Evolutionary conservation across 2,888 invertebrate species (phyloP).

Genomic region (Melanostoma mellinum): DNA sequence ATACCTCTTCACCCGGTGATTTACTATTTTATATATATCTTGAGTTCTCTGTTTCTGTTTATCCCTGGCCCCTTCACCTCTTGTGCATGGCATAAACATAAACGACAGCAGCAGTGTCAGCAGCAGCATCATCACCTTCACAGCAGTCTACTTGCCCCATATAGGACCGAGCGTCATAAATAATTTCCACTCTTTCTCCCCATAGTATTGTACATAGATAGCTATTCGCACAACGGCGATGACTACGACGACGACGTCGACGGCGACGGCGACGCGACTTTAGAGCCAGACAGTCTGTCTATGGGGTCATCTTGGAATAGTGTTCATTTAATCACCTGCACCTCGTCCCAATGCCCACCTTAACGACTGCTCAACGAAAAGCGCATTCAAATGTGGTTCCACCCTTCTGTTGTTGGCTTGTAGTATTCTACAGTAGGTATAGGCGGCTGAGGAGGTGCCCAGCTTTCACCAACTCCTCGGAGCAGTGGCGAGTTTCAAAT

Average conservation of each 20-base stretch:
- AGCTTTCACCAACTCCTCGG: slow-evolving; percentile 63
- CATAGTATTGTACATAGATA: slow-evolving; percentile 2
- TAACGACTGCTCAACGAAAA: slow-evolving; percentile 45
- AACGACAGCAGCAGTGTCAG: slow-evolving; percentile 56
- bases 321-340: slow-evolving; percentile 72
- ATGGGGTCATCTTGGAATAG: slow-evolving; percentile 71
- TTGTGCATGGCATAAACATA: slow-evolving; percentile 33
- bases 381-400: slow-evolving; percentile 66
- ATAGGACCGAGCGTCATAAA: slow-evolving; percentile 65
- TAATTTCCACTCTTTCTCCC: slow-evolving; percentile 55
- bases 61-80: slow-evolving; percentile 6
- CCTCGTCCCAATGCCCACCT: slow-evolving; percentile 50
- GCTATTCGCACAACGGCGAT: slow-evolving; percentile 27
- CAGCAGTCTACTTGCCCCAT: slow-evolving; percentile 72
- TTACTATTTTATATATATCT: slow-evolving; percentile 60
- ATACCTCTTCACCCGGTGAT: slow-evolving; percentile 62
- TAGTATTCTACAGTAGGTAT: slow-evolving; percentile 23
- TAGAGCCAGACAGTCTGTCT: slow-evolving; percentile 69
- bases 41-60: slow-evolving; percentile 22
- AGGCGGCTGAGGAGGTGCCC: slow-evolving; percentile 27
- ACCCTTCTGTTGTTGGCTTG: slow-evolving; percentile 39
- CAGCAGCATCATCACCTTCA: slow-evolving; percentile 69
- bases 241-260: slow-evolving; percentile 20
- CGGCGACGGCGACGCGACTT: slow-evolving; percentile 29
- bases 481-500: slow-evolving; percentile 29